phyloP scores from a whole-genome alignment of 1,140 invertebrate genomes.

The Leptinotarsa defecta region DNA sequence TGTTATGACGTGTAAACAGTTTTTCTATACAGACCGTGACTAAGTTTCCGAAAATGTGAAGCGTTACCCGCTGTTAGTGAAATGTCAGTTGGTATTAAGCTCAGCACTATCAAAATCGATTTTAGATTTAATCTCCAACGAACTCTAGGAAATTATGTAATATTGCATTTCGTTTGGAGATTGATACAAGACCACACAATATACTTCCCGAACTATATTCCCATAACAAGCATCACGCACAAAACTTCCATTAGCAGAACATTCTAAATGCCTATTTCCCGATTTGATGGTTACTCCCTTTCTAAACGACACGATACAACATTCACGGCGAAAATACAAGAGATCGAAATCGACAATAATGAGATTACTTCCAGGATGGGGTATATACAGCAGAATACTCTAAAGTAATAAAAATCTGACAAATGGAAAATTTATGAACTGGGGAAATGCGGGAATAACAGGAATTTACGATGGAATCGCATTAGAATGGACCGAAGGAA shows the following conservation, averaged over 20 bases:
- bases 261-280: background rate
- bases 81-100: no score
- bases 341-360: constrained; percentile 4
- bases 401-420: background rate
- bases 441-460: background rate
- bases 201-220: background rate
- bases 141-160: no score
- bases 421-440: constrained; percentile 3
- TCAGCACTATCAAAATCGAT: no score
- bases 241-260: constrained; percentile 3
- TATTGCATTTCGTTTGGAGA: no score
- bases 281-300: background rate
- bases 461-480: background rate
- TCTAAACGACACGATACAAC: background rate
- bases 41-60: no score
- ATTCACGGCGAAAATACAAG: background rate
- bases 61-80: no score
- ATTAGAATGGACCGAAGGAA: no score
- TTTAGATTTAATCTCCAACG: no score
- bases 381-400: background rate
- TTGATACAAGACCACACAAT: no score
- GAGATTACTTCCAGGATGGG: background rate
- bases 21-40: no score
- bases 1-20: no score
- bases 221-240: background rate